Evolutionary conservation across 2,888 invertebrate species (phyloP), one percentile per base, ranked within the genome.

Genomic region (Timandra comae): DNA sequence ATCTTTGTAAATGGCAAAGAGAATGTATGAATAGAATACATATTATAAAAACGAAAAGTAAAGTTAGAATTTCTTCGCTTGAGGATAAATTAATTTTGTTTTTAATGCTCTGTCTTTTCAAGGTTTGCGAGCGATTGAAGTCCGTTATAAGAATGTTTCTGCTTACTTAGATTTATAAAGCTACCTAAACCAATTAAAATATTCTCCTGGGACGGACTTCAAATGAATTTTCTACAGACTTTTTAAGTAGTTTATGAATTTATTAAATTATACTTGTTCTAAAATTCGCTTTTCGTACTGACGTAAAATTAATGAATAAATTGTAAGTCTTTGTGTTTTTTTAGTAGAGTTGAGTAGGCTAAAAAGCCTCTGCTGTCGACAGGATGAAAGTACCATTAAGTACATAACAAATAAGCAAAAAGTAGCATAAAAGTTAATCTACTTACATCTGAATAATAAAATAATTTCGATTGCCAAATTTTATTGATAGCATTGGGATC

Each of bases 11-110:
- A 12, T 22, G 57, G 59, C 55, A 59, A 55, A 45, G 43, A 43
- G 42, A 40, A 56, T 56, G 51, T 52, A 50, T 52, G 47, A 52
- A 16, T 16, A 5, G 10, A 49, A 47, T 53, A 41, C 38, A 46
- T 43, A n/a, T n/a, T n/a, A 41, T 33, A 44, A 33, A 34, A 30
- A 25, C 10, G 29, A 37, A 64, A 56, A 46, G 50, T 47, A 49
- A 64, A 63, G 58, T 63, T 57, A 54, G 57, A 59, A 54, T 63
- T 56, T 62, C 59, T 52, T 58, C 55, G 52, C 59, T 56, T 49
- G 38, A 44, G 49, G 56, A 60, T 66, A 67, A 69, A 64, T 69
- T 65, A 63, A 63, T 62, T 68, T 55, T 55, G 53, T 56, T 63
- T 58, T 51, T 56, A 53, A 54, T 49, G 42, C 42, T 46, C 38